A percentile compares a stretch with the other conserved stretches of the same genome.
These are phyloP conservation scores for Ormyrus thymus DNA, from an alignment of 2,888 invertebrate genomes.

Conservation along the genomic window DNA sequence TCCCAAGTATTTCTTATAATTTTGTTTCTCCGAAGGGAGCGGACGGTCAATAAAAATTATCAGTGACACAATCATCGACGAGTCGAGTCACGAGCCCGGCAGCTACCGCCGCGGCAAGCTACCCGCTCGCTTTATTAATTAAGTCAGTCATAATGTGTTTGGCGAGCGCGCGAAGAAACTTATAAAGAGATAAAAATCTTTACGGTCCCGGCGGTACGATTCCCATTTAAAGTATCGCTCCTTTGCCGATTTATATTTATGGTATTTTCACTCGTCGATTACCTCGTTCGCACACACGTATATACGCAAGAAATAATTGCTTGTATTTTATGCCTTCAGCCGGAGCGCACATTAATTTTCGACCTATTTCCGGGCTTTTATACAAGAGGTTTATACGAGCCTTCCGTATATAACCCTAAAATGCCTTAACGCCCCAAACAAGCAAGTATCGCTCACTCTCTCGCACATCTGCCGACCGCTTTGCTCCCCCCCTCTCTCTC, in stretches of 20 bases:
- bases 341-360: constrained; percentile 36
- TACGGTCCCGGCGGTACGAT: constrained; percentile 15
- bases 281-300: neutral
- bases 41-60: constrained; percentile 20
- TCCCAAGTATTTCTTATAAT: constrained; percentile 9
- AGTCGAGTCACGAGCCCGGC: constrained; percentile 29
- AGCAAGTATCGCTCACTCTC: constrained; percentile 18
- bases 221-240: constrained; percentile 14
- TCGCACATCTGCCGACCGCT: constrained; percentile 26
- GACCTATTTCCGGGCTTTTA: constrained; percentile 35
- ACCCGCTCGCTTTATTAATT: constrained; percentile 33
- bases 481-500: neutral
- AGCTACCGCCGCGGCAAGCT: neutral
- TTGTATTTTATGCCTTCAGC: constrained; percentile 33
- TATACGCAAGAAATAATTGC: constrained; percentile 30
- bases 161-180: constrained; percentile 9
- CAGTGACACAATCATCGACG: constrained; percentile 27
- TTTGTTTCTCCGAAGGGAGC: neutral
- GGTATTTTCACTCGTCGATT: constrained; percentile 24
- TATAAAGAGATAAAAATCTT: constrained; percentile 29
- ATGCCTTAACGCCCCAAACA: constrained; percentile 19
- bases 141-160: constrained; percentile 31
- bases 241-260: constrained; percentile 37
- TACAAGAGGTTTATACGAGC: constrained; percentile 7
- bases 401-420: neutral